Evolutionary conservation across 2,888 invertebrate genomes (phyloP).

Genomic region (Agrochola circellaris): DNA sequence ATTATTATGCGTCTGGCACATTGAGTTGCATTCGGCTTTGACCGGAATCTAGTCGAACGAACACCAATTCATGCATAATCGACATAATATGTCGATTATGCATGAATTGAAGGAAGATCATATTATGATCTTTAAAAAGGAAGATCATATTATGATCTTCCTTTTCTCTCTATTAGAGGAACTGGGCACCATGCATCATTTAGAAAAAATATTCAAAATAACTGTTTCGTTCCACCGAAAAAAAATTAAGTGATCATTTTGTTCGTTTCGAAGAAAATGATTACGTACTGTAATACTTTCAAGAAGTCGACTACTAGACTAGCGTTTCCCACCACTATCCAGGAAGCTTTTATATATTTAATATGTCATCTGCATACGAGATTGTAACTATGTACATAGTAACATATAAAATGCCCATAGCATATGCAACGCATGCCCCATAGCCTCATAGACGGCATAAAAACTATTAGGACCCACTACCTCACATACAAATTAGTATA

Average conservation of each 20-base stretch:
- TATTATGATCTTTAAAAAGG: too few relatives aligned
- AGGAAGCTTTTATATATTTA: constrained; percentile 56
- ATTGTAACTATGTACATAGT: constrained; percentile 27
- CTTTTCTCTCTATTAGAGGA: background rate
- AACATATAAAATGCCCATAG: constrained; percentile 61
- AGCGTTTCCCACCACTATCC: constrained; percentile 35
- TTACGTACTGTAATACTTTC: background rate
- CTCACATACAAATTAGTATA: constrained; percentile 66
- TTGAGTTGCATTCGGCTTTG: background rate
- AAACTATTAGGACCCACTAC: constrained; percentile 56
- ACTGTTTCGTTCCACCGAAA: too few relatives aligned
- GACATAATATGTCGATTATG: too few relatives aligned
- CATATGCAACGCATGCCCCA: constrained; percentile 58
- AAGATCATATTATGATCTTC: too few relatives aligned
- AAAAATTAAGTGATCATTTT: too few relatives aligned
- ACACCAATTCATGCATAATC: background rate
- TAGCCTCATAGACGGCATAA: constrained; percentile 58
- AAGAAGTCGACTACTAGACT: background rate
- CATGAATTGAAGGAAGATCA: too few relatives aligned
- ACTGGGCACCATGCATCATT: background rate
- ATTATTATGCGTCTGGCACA: background rate
- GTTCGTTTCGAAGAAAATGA: background rate
- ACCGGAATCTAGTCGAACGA: background rate
- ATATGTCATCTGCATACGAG: constrained; percentile 59
- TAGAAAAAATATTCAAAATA: too few relatives aligned